Evolutionary conservation across 2,113 vertebrate genomes (phyloP), one percentile per base, ranked within the genome.

Genomic region (Anhinga anhinga): DNA sequence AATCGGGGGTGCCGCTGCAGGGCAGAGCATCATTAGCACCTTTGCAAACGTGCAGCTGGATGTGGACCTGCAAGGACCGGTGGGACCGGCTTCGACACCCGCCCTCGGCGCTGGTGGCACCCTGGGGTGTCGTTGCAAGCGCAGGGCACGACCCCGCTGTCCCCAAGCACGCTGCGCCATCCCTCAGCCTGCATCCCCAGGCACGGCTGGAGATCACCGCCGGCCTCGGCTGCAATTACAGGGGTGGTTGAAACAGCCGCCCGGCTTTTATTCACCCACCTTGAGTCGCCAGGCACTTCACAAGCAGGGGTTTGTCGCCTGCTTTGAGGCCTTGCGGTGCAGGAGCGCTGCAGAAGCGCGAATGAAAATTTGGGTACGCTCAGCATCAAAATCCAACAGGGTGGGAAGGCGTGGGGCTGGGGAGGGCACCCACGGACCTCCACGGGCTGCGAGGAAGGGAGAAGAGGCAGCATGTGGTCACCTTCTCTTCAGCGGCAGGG

Each of bases 371-470:
- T 56, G 59, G 53, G 16, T 15, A 42, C 0, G 0, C 27, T 36
- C 1, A 0, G 59, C 29, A 27, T 67, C 61, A 27, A 65, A 70
- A 86, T 49, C 38, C 38, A 7, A 1, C 26, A 15, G 78, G 34
- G 34, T 66, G 73, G 70, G 55, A 56, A 87, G 40, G 44, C 0
- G 0, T 27, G 18, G 63, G 47, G 69, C 32, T 70, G 52, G 29
- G 38, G 38, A 83, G 23, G 14, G 73, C 70, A 52, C 20, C 8
- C 53, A 19, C 0, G 0, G 63, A 47, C 7, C 26, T 10, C 49
- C 14, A 1, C 0, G 0, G 29, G 55, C 59, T 53, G 38, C 0
- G 0, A 55, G 49, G 49, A 70, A 42, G 36, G 77, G 34, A 36
- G 26, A 40, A 79, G 67, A 59, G 25, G 47, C 66, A 59, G 66